Conservation (phyloP, 2,888 invertebrate species). For the Clostera curtula region DNA sequence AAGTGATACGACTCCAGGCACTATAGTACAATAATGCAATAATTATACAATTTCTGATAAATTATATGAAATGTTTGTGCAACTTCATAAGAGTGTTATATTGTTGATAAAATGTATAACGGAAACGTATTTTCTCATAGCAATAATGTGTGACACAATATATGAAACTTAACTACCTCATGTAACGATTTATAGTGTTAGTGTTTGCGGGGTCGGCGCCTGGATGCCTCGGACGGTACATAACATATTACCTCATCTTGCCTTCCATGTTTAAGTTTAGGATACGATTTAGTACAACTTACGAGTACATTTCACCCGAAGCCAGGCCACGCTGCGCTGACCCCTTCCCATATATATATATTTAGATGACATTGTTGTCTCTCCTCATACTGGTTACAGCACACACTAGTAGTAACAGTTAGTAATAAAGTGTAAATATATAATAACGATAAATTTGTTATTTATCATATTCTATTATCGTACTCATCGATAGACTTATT, state of each 20-base stretch:
- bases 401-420: conserved; percentile 56
- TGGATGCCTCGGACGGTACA: conserved; percentile 11
- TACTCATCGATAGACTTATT: conserved; percentile 65
- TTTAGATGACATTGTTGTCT: conserved; percentile 53
- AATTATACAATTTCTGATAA: conserved; percentile 26
- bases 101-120: conserved; percentile 60
- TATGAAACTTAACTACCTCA: conserved; percentile 70
- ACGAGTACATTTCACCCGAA: conserved; percentile 6
- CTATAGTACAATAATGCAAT: no score
- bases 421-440: conserved; percentile 64
- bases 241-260: conserved; percentile 44
- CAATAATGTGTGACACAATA: conserved; percentile 58
- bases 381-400: conserved; percentile 57
- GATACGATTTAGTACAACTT: conserved; percentile 16
- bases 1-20: conserved; percentile 9
- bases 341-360: conserved; percentile 20
- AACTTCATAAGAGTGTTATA: conserved; percentile 43
- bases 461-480: conserved; percentile 67
- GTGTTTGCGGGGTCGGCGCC: conserved; percentile 30
- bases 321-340: conserved; percentile 10
- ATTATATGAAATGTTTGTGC: conserved; percentile 38
- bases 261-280: conserved; percentile 44
- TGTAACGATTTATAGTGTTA: conserved; percentile 55
- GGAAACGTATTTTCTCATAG: conserved; percentile 51
- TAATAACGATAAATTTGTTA: conserved; percentile 64